Evolutionary conservation across 2,113 vertebrate species (phyloP), one percentile per base, ranked within the genome.

Genomic region (Rattus rattus): DNA sequence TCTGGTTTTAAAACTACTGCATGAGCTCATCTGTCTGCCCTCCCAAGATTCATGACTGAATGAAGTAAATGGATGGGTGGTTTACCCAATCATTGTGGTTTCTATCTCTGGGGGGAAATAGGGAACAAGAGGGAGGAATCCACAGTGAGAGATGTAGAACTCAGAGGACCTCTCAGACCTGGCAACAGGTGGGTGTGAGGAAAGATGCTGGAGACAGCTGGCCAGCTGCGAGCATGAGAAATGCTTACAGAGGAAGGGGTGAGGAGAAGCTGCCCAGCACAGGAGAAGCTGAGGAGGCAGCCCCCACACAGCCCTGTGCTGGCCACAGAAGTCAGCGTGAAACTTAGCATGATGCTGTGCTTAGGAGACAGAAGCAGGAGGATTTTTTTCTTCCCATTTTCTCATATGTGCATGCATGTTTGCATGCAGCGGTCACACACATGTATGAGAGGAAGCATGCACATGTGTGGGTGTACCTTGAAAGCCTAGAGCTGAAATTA

Each of bases 241-340:
- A 6, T 33, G 49, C 10, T 69, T 43, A 24, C 54, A 47, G 69
- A 33, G 69, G 26, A 1, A 17, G 2, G 6, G 13, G 1, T 2
- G 49, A 47, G 47, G 2, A 1, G 52, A 19, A 63, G 61, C 61
- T 63, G 61, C 22, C 65, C 13, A 30, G 67, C 28, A 69, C 59
- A 69, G 22, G 63, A 65, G 63, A 65, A 65, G 63, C 52, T 54
- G 26, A 39, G 39, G n/a, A 28, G 49, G 63, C 92, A 85, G 39
- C 47, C 24, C 0, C 0, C n/a, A 26, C 0, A 0, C n/a, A 39
- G 72, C 7, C 0, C 43, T 8, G 24, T 17, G 19, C 12, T 75
- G 14, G 7, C 39, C 36, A 0, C 39, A 80, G 43, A 88, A 61
- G 43, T 52, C n/a, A 67, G 52, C 3, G 12, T 49, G 75, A 59